These are phyloP conservation scores for Cryptoprocta ferox DNA, from an alignment of 2,797 vertebrate genomes.

Conservation along the genomic window DNA sequence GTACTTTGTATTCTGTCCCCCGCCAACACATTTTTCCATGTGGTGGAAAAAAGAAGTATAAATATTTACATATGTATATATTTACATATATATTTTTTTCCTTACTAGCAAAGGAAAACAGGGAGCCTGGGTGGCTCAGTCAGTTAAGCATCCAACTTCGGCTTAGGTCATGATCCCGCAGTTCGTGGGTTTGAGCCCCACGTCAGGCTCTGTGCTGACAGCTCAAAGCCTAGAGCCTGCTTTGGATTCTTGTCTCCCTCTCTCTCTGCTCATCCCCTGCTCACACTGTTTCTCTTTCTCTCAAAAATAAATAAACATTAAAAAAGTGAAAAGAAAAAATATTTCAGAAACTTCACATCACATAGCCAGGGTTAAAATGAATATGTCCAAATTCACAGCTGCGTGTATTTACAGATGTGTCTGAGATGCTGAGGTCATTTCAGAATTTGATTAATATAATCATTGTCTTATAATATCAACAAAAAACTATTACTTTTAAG, in stretches of 20 bases:
- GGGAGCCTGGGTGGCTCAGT: too few relatives aligned
- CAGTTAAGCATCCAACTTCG: too few relatives aligned
- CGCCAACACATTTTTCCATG: not conserved
- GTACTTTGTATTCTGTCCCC: not conserved
- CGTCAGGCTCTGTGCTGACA: too few relatives aligned
- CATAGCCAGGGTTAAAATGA: not conserved
- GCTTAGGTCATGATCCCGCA: too few relatives aligned
- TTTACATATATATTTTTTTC: not conserved
- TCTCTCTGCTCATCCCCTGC: too few relatives aligned
- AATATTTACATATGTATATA: too few relatives aligned
- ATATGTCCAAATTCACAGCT: not conserved
- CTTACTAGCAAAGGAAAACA: not conserved
- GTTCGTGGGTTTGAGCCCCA: too few relatives aligned
- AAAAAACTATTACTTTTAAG: not conserved
- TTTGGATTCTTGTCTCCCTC: too few relatives aligned
- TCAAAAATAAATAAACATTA: too few relatives aligned
- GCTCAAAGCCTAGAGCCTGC: too few relatives aligned
- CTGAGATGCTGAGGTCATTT: not conserved
- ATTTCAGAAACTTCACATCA: not conserved
- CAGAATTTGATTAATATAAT: not conserved
- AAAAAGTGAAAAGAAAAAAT: not conserved
- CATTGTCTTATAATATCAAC: not conserved
- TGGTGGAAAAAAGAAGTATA: not conserved
- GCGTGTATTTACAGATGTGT: accelerated
- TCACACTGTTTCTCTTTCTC: too few relatives aligned